Percentiles rank a stretch among this genome's conserved stretches.
Conservation (phyloP, 1,140 invertebrate genomes). For the Drosophila subpulchrella region DNA sequence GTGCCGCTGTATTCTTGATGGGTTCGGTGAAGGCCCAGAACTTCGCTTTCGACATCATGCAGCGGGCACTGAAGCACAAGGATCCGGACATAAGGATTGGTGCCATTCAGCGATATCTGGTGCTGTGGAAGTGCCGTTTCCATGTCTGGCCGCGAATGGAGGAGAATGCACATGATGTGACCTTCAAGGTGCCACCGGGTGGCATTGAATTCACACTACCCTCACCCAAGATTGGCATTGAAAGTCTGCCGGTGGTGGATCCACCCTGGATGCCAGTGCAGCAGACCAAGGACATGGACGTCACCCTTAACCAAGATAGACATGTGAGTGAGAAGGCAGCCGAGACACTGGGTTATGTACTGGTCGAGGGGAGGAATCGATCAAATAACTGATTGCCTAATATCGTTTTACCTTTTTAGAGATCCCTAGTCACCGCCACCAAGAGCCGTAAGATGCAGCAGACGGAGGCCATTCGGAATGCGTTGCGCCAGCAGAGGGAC, state of each 20-base stretch:
- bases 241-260: conserved; percentile 97
- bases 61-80: conserved; percentile 92
- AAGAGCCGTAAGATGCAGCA: conserved; percentile 99
- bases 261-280: conserved; percentile 99
- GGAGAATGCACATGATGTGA: conserved; percentile 94
- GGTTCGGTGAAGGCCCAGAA: conserved; percentile 95
- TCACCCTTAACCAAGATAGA: conserved; percentile 99
- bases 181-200: conserved; percentile 98
- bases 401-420: conserved; percentile 85
- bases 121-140: conserved; percentile 98
- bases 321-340: conserved; percentile 89
- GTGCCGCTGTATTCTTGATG: conserved; percentile 96
- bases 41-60: conserved; percentile 94
- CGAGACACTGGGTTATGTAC: conserved; percentile 57
- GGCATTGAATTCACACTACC: conserved; percentile 99
- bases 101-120: conserved; percentile 91
- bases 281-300: conserved; percentile 99
- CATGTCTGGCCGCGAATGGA: conserved; percentile 99
- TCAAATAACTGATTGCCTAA: background rate
- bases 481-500: conserved; percentile 97
- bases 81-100: conserved; percentile 90
- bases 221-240: conserved; percentile 98
- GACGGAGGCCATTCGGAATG: conserved; percentile 98
- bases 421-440: conserved; percentile 98
- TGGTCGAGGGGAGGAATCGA: background rate